Percentiles rank a stretch among this genome's conserved stretches.
Evolutionary conservation across 1,140 invertebrate species (phyloP).

Genomic region (Helicoverpa armigera): DNA sequence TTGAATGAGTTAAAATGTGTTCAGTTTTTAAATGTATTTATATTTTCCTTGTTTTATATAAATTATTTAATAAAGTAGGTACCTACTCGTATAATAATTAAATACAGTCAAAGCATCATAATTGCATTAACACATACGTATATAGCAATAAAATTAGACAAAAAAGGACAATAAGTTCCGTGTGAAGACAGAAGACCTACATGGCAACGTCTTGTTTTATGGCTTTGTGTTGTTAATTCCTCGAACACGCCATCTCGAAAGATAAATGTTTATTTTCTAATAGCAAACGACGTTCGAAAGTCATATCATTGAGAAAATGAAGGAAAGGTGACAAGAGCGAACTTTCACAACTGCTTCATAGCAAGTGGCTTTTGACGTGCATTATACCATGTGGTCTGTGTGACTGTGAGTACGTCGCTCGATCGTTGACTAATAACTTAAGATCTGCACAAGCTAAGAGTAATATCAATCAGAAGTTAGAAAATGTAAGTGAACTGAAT

Average conservation of each 20-base stretch:
- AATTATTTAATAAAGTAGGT: no score
- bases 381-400: constrained; percentile 25
- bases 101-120: background rate
- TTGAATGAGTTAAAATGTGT: no score
- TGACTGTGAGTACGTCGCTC: background rate
- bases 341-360: constrained; percentile 41
- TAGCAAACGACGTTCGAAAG: constrained; percentile 38
- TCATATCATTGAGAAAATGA: constrained; percentile 44
- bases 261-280: constrained; percentile 26
- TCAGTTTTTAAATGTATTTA: no score
- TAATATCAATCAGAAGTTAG: no score
- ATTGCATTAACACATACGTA: background rate
- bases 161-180: constrained; percentile 26
- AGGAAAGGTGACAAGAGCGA: constrained; percentile 39
- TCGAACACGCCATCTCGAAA: constrained; percentile 5
- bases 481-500: no score
- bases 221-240: background rate
- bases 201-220: background rate
- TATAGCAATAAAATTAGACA: background rate
- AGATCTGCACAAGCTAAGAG: background rate
- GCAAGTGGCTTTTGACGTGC: constrained; percentile 30
- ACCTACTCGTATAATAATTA: no score
- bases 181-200: constrained; percentile 28
- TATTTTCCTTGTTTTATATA: background rate
- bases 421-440: constrained; percentile 30